Base-by-base conservation (phyloP, 2,888 invertebrate genomes). In the Diplazon laetatorius region DNA sequence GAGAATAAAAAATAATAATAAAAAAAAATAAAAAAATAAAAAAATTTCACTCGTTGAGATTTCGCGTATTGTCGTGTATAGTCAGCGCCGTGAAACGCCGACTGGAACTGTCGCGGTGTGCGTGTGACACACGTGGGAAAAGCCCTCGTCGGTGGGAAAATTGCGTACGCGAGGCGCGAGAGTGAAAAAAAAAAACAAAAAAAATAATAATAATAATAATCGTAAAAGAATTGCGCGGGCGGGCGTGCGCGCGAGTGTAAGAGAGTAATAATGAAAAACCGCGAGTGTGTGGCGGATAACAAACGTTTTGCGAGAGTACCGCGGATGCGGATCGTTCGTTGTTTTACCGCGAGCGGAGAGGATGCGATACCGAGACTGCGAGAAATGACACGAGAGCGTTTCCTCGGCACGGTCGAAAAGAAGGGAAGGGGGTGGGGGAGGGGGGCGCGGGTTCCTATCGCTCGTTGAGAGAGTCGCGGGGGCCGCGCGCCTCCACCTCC, bases 311-410 rank as follows among this genome's bases (percentile, higher is more conserved):
- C n/a, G n/a, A n/a, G 10, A 18, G 35, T 42, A 55, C 42, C 42
- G 55, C 42, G 55, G 55, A 52, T 52, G 66, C 50, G 77, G 65
- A 76, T 69, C 78, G 79, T 52, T 80, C 73, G 79, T 83, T 84
- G 12, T 12, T 10, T n/a, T 42, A 55, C 74, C 76, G 82, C 82
- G 84, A 81, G 82, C 82, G 69, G 83, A 83, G 82, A 84, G 84
- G 83, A 86, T 83, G 87, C 85, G 83, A 83, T 85, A 84, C 84
- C 80, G 82, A 85, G 85, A 87, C 88, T 88, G 88, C 87, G 84
- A 83, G 83, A 70, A 77, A 70, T 77, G 60, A 72, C 59, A 30
- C 30, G 30, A 30, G 65, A 63, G 74, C 70, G 83, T 79, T 82
- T 83, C 82, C 84, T 82, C 84, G 82, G 81, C 82, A 80, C n/a